phyloP scores from a whole-genome alignment of 2,113 vertebrate genomes.

The Theristicus caerulescens region DNA sequence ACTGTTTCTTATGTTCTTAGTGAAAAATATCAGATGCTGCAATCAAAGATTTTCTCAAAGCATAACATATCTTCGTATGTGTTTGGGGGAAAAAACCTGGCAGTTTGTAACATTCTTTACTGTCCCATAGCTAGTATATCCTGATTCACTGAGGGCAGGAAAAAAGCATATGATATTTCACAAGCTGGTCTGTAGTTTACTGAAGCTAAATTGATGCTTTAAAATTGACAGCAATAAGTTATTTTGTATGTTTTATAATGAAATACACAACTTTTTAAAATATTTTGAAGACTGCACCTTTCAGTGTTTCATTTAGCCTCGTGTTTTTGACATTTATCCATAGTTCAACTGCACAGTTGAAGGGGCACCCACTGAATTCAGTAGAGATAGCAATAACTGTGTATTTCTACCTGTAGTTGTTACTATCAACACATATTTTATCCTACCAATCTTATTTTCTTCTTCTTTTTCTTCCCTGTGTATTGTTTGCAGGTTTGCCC shows the following conservation, averaged over 20 bases:
- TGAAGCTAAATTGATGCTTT: neutral
- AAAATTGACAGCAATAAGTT: neutral
- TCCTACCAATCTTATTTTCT: neutral
- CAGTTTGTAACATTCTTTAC: neutral
- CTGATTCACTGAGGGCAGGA: neutral
- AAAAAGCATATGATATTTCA: neutral
- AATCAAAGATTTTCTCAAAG: neutral
- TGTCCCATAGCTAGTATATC: neutral
- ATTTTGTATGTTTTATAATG: neutral
- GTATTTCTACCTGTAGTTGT: neutral
- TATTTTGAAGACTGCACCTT: neutral
- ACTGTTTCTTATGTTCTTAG: neutral
- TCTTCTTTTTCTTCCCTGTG: neutral
- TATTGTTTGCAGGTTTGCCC: neutral
- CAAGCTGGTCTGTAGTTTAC: neutral
- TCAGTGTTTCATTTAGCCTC: neutral
- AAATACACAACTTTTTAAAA: neutral
- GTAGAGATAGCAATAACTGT: neutral
- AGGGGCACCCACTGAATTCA: neutral
- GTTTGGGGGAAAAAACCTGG: neutral
- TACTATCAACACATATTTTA: neutral
- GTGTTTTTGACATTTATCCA: neutral
- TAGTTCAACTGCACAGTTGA: neutral
- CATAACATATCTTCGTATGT: neutral
- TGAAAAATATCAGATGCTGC: neutral